Evolutionary conservation across 2,888 invertebrate genomes (phyloP).

Genomic region (Cepaea hortensis): DNA sequence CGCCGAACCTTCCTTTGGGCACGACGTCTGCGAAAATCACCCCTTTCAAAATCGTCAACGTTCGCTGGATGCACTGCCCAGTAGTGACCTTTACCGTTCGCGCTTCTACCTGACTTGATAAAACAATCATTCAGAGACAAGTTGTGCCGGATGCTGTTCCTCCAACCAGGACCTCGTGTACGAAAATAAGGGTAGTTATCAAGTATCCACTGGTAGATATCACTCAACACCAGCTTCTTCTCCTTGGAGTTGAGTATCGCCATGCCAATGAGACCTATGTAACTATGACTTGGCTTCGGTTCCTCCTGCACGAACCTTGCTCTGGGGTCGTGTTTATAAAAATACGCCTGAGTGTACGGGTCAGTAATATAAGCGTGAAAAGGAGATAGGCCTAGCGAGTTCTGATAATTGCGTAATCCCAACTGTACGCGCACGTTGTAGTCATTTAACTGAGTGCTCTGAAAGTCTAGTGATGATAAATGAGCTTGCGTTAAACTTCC

Average conservation of each 20-base stretch:
- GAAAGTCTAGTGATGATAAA: slow-evolving; percentile 67
- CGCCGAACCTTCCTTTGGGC: slow-evolving; percentile 89
- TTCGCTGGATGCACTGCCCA: slow-evolving; percentile 99
- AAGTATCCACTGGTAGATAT: slow-evolving; percentile 74
- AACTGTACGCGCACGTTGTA: slow-evolving; percentile 67
- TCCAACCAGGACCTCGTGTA: slow-evolving; percentile 72
- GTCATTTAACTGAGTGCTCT: slow-evolving; percentile 66
- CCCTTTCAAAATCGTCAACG: slow-evolving; percentile 94
- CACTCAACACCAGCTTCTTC: slow-evolving; percentile 71
- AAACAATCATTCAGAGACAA: slow-evolving; percentile 74
- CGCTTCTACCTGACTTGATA: slow-evolving; percentile 71
- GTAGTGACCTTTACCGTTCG: slow-evolving; percentile 96
- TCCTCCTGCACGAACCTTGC: slow-evolving; percentile 76
- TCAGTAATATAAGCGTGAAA: slow-evolving; percentile 65
- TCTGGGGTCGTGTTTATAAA: slow-evolving; percentile 70
- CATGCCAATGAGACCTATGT: slow-evolving; percentile 74
- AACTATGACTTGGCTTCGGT: slow-evolving; percentile 73
- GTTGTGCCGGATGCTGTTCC: slow-evolving; percentile 74
- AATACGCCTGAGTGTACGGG: slow-evolving; percentile 70
- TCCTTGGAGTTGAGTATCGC: slow-evolving; percentile 71
- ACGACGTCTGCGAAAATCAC: slow-evolving; percentile 95
- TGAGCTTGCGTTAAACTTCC: slow-evolving; percentile 49
- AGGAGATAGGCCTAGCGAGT: slow-evolving; percentile 58
- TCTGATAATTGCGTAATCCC: slow-evolving; percentile 65
- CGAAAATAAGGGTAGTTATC: slow-evolving; percentile 71